phyloP scores from a whole-genome alignment of 2,797 vertebrate species.

The Coreius guichenoti region DNA sequence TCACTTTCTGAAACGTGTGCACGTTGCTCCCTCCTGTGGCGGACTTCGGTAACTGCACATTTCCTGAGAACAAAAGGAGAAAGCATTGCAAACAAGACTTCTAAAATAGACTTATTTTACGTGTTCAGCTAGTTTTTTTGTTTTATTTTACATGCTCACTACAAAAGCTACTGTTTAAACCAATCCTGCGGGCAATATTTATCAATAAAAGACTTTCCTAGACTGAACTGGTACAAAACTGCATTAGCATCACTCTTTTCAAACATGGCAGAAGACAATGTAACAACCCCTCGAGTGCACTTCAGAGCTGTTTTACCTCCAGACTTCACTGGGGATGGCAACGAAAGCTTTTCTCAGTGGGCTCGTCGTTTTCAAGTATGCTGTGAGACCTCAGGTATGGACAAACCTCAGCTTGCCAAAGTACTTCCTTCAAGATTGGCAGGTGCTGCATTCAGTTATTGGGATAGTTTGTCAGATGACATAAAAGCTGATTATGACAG shows the following conservation, averaged over 20 bases:
- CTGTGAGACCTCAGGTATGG: conserved; percentile 26
- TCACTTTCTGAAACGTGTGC: background rate
- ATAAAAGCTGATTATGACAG: conserved; percentile 11
- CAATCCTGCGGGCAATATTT: background rate
- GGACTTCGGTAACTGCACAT: background rate
- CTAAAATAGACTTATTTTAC: background rate
- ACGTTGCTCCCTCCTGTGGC: background rate
- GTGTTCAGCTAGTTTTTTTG: background rate
- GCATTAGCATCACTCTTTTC: background rate
- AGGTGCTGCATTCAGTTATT: conserved; percentile 35
- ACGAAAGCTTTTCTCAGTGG: conserved; percentile 9
- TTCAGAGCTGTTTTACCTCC: conserved; percentile 16
- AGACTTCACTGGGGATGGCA: conserved; percentile 1
- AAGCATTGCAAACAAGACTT: background rate
- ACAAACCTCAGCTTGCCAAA: conserved; percentile 35
- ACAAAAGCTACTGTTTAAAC: background rate
- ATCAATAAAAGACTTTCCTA: background rate
- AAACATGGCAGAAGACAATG: conserved; percentile 12
- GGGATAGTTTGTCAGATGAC: conserved; percentile 10
- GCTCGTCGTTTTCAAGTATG: background rate
- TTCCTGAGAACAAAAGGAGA: too few relatives aligned
- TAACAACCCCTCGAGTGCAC: background rate
- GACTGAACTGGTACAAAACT: background rate
- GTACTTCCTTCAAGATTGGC: conserved; percentile 31
- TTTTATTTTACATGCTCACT: too few relatives aligned